Percentiles rank a stretch among this genome's conserved stretches.
These are phyloP conservation scores for Galeopterus variegatus DNA, from an alignment of 2,113 vertebrate genomes.

Conservation along the genomic window DNA sequence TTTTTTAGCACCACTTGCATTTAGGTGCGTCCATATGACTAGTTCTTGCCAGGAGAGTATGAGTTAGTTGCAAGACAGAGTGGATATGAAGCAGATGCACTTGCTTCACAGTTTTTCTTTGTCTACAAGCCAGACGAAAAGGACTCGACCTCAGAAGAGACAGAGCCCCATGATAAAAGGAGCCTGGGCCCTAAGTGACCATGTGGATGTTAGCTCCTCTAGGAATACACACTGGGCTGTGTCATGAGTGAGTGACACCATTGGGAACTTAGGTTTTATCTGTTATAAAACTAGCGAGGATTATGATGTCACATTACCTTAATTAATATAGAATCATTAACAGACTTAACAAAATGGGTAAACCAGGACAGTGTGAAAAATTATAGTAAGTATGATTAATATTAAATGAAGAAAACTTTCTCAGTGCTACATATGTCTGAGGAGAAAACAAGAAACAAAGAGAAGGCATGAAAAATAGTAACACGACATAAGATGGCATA, in stretches of 20 bases:
- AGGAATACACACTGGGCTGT: background rate
- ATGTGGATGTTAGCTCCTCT: background rate
- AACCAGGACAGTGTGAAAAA: background rate
- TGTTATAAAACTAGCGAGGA: background rate
- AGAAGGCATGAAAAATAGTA: constrained; percentile 1
- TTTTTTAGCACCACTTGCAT: background rate
- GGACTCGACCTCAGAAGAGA: background rate
- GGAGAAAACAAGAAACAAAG: background rate
- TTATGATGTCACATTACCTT: background rate
- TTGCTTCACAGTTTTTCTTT: background rate
- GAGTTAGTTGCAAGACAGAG: background rate
- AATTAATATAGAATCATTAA: background rate
- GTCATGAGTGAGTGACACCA: background rate
- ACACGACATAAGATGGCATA: background rate
- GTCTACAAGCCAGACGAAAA: background rate
- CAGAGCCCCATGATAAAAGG: background rate
- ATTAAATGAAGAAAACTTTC: background rate
- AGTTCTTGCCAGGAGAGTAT: background rate
- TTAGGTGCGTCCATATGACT: background rate
- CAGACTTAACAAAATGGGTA: background rate
- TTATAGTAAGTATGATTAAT: background rate
- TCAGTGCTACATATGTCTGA: background rate
- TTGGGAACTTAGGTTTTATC: background rate
- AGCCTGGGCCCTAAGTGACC: background rate
- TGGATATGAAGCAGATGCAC: background rate